A percentile compares a stretch with the other conserved stretches of the same genome.
Evolutionary conservation across 37 sponge, comb jelly and placozoan species (phyloP).

Genomic region (Corticium candelabrum): DNA sequence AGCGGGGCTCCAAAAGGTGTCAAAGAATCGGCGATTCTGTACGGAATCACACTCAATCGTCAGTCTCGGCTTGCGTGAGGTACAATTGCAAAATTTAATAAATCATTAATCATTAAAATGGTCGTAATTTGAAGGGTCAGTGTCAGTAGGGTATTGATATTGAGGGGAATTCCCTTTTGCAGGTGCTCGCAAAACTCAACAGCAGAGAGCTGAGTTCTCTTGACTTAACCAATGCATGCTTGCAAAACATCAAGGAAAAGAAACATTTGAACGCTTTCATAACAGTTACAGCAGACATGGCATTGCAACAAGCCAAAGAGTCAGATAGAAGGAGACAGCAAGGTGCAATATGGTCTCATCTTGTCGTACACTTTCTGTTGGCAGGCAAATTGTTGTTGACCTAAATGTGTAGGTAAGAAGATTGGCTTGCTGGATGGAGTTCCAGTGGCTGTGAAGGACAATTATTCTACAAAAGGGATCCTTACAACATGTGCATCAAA

Average conservation of each 20-base stretch:
- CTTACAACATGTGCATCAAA: slow-evolving; percentile 26
- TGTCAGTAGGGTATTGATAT: too few species aligned
- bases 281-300: neutral
- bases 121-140: too few species aligned
- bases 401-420: neutral
- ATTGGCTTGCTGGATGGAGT: slow-evolving; percentile 27
- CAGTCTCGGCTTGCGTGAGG: too few species aligned
- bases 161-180: too few species aligned
- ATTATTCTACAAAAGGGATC: slow-evolving; percentile 3
- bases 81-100: too few species aligned
- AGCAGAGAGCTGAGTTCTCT: neutral
- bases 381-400: slow-evolving; percentile 1
- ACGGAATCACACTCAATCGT: too few species aligned
- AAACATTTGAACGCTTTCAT: slow-evolving; percentile 32
- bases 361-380: too few species aligned
- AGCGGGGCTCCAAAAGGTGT: too few species aligned
- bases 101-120: too few species aligned
- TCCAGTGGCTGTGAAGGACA: slow-evolving; percentile 37
- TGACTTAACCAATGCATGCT: neutral
- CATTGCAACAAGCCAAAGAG: neutral
- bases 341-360: too few species aligned
- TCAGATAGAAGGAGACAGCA: slow-evolving; percentile 6
- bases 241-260: slow-evolving; percentile 10
- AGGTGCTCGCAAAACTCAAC: neutral
- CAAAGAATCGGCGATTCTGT: too few species aligned